phyloP scores from a whole-genome alignment of 2,113 vertebrate species.

The Sminthopsis crassicaudata region DNA sequence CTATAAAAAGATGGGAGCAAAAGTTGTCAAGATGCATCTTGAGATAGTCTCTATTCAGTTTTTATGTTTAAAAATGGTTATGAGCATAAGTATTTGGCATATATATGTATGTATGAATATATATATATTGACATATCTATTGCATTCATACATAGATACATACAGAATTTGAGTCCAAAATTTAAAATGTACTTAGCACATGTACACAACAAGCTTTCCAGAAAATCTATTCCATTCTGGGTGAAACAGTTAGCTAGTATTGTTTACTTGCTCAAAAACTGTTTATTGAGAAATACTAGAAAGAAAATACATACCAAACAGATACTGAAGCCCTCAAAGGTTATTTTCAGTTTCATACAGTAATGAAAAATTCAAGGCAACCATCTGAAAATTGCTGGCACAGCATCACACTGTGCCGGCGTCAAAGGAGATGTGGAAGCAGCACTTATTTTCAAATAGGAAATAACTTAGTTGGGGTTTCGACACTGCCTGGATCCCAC shows the following conservation, averaged over 20 bases:
- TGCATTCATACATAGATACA: slow-evolving; percentile 5
- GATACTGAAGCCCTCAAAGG: slow-evolving; percentile 61
- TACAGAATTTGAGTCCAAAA: slow-evolving; percentile 45
- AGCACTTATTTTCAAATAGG: slow-evolving; percentile 51
- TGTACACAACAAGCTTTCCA: neutral
- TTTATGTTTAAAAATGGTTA: neutral
- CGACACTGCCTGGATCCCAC: slow-evolving; percentile 21
- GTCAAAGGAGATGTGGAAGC: slow-evolving; percentile 67
- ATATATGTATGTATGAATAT: neutral
- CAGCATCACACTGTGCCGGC: slow-evolving; percentile 37
- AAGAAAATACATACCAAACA: slow-evolving; percentile 45
- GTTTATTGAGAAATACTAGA: neutral
- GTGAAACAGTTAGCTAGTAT: neutral
- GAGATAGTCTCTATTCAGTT: slow-evolving; percentile 30
- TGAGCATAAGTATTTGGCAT: neutral
- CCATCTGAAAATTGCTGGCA: slow-evolving; percentile 62
- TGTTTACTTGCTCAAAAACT: slow-evolving; percentile 24
- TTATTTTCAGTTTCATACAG: slow-evolving; percentile 61
- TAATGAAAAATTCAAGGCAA: slow-evolving; percentile 74
- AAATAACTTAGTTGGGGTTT: slow-evolving; percentile 38
- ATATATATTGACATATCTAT: neutral
- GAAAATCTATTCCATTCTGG: neutral
- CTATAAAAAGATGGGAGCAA: slow-evolving; percentile 1
- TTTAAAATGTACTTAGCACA: slow-evolving; percentile 32
- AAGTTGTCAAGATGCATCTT: neutral